Evolutionary conservation across 2,113 vertebrate species (phyloP), one percentile per base, ranked within the genome.

Genomic region (Emydura subglobosa): DNA sequence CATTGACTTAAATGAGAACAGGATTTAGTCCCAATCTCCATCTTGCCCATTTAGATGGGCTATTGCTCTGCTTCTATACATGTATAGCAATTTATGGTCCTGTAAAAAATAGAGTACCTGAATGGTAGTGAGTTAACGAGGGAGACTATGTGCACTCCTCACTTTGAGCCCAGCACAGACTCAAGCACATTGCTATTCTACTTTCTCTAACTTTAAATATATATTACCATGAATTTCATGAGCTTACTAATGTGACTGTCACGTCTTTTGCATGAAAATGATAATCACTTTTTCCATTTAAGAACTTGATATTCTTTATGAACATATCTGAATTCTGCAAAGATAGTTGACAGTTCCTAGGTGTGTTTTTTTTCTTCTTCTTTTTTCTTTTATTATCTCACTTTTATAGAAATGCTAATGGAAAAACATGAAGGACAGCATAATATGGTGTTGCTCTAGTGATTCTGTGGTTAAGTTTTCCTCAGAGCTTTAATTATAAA

Each of bases 371-470:
- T 8, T 68, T 68, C 34, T 65, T 61, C 12, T 72, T 39, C 17
- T 39, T 72, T 39, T 39, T 21, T 39, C 34, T 95, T 88, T 97
- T 97, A 95, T 92, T 93, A 42, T 97, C 93, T 96, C 95, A 96
- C 74, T 96, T 97, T 39, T 39, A 90, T 94, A 95, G 95, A 98
- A 97, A 97, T 78, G 83, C 83, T 97, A 98, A 98, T 97, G 90
- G 89, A 95, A 93, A 96, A 96, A 94, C 93, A 82, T 96, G 96
- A 97, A 91, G 81, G 96, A 95, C 93, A 93, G 79, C 53, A 0
- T 96, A 96, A 98, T 97, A 97, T 10, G 93, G 96, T 95, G 91
- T 95, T 95, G 90, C 59, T 96, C 81, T 76, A 81, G 54, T 9
- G 61, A 96, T 90, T 89, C 90, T 96, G 94, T 12, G 12, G 95